A percentile compares a stretch with the other conserved stretches of the same genome.
phyloP scores from a whole-genome alignment of 35 echinoderm and acorn worm genomes.

The Diadema setosum region DNA sequence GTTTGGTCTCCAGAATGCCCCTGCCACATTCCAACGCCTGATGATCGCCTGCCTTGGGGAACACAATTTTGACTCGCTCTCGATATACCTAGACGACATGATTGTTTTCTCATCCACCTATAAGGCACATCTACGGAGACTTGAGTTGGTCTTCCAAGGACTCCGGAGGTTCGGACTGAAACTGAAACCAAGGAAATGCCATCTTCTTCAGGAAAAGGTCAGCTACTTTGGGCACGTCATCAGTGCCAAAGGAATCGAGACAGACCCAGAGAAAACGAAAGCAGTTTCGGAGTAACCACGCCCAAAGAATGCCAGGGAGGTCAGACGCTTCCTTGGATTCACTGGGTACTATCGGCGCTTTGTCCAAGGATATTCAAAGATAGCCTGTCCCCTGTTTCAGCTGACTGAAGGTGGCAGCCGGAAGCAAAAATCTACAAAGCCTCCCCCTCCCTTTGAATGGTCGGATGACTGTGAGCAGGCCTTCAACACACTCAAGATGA shows the following conservation, averaged over 20 bases:
- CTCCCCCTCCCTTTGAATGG: not conserved
- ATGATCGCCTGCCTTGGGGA: slow-evolving; percentile 17
- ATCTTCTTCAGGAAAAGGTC: slow-evolving; percentile 3
- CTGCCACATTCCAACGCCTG: slow-evolving; percentile 16
- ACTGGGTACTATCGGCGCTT: slow-evolving; percentile 35
- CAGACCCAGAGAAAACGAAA: slow-evolving; percentile 24
- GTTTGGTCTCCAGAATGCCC: slow-evolving; percentile 17
- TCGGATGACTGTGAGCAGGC: not conserved
- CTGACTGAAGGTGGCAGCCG: not conserved
- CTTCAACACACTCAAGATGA: not conserved
- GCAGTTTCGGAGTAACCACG: not conserved
- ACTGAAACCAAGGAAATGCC: slow-evolving; percentile 38
- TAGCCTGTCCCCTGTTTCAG: slow-evolving; percentile 6
- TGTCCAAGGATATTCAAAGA: not conserved
- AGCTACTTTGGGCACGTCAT: slow-evolving; percentile 35
- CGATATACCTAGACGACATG: slow-evolving; percentile 54
- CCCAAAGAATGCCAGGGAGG: not conserved
- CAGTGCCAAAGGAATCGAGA: not conserved
- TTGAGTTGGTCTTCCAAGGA: slow-evolving; percentile 13
- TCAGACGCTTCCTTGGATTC: slow-evolving; percentile 30
- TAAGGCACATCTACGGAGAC: slow-evolving; percentile 9
- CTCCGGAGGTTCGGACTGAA: slow-evolving; percentile 6
- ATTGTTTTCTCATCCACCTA: slow-evolving; percentile 38
- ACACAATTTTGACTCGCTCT: not conserved
- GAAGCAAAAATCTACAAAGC: not conserved